Percentiles rank a stretch among this genome's conserved stretches.
These are phyloP conservation scores for Stenchaetothrips biformis DNA, from an alignment of 2,888 invertebrate genomes.

Conservation along the genomic window DNA sequence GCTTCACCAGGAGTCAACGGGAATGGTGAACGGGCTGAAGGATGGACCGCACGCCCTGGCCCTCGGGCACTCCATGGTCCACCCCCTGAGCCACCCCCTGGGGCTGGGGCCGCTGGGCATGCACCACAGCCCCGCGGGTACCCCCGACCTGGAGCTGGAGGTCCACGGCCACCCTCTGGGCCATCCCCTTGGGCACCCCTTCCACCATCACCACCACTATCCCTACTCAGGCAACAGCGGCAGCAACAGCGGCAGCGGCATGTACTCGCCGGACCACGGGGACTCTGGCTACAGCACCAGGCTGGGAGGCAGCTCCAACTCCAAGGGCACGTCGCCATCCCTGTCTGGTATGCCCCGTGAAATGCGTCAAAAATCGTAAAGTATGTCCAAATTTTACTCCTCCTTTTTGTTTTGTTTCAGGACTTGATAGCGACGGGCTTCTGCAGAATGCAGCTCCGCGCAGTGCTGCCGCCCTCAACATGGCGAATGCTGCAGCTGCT, in stretches of 20 bases:
- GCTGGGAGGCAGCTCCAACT: constrained; percentile 48
- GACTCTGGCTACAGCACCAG: constrained; percentile 84
- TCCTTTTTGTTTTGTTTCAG: neutral
- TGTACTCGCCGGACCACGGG: constrained; percentile 51
- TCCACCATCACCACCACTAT: constrained; percentile 25
- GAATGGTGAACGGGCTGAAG: neutral
- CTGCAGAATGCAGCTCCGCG: neutral
- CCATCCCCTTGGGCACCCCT: constrained; percentile 34
- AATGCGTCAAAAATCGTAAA: neutral
- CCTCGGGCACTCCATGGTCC: neutral
- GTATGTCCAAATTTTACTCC: neutral
- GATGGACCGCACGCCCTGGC: neutral
- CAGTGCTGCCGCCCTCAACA: neutral
- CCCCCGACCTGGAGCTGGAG: constrained; percentile 23
- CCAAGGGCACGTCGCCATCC: constrained; percentile 39
- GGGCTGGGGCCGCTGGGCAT: constrained; percentile 6
- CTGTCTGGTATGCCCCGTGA: constrained; percentile 36
- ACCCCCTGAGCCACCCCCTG: neutral
- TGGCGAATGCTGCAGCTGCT: neutral
- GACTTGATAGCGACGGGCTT: neutral
- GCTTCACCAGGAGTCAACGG: neutral
- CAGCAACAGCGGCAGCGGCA: constrained; percentile 28
- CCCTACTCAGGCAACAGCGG: constrained; percentile 7
- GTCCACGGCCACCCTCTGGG: constrained; percentile 35
- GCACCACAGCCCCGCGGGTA: constrained; percentile 7